phyloP scores from a whole-genome alignment of 1,140 invertebrate genomes.

The Listronotus oregonensis region DNA sequence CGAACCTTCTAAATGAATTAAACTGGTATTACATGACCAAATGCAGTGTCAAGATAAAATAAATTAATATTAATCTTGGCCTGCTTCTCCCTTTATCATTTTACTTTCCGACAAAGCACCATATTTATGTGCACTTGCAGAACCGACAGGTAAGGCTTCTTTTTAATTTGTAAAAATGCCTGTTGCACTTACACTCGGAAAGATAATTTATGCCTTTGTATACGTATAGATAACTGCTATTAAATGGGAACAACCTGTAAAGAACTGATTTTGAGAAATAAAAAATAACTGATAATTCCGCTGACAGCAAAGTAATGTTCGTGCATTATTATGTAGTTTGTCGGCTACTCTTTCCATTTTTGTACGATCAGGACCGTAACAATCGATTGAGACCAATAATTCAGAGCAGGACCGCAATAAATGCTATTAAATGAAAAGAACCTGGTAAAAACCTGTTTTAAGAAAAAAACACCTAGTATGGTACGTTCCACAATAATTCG shows the following conservation, averaged over 20 bases:
- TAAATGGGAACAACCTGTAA: conserved; percentile 9
- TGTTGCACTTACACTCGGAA: conserved; percentile 25
- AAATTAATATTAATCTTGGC: conserved; percentile 39
- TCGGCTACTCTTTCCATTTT: background rate
- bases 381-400: too few relatives aligned
- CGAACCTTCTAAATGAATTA: conserved; percentile 35
- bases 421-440: too few relatives aligned
- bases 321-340: too few relatives aligned
- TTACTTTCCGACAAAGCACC: conserved; percentile 29
- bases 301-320: too few relatives aligned
- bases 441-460: too few relatives aligned
- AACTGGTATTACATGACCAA: conserved; percentile 35
- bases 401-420: too few relatives aligned
- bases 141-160: conserved; percentile 26
- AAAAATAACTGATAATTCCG: background rate
- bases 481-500: too few relatives aligned
- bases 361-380: background rate
- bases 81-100: conserved; percentile 25
- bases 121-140: conserved; percentile 30
- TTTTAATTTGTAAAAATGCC: conserved; percentile 33
- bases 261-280: conserved; percentile 7
- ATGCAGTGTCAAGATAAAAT: conserved; percentile 39
- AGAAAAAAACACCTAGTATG: too few relatives aligned
- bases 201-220: conserved; percentile 24
- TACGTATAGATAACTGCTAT: conserved; percentile 11